Evolutionary conservation across 2,797 vertebrate genomes (phyloP).

Genomic region (Neosilurus hyrtlii): DNA sequence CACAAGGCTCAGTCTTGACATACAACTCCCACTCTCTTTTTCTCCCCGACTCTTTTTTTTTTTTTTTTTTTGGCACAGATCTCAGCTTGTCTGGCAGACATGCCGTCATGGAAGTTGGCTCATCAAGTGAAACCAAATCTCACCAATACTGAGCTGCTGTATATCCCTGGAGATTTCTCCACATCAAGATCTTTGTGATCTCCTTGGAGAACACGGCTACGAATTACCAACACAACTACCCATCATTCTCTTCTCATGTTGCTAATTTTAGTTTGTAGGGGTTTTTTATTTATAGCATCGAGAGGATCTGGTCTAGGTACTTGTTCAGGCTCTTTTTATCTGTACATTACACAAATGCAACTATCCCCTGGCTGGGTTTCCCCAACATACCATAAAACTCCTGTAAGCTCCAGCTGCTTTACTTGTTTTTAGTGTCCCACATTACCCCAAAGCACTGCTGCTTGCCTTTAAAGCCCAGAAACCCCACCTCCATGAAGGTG

Average conservation of each 20-base stretch:
- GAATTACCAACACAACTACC: neutral
- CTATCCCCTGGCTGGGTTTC: neutral
- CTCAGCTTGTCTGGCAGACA: conserved; percentile 24
- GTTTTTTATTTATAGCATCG: neutral
- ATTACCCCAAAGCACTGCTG: neutral
- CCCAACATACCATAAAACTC: neutral
- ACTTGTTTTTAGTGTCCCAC: neutral
- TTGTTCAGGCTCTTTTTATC: neutral
- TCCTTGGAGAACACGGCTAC: neutral
- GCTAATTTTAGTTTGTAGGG: neutral
- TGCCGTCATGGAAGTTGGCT: conserved; percentile 6
- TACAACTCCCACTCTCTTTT: neutral
- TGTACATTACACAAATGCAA: neutral
- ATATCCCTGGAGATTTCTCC: neutral
- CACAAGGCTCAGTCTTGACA: neutral
- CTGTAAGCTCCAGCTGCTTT: neutral
- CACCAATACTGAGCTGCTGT: neutral
- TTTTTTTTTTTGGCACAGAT: neutral
- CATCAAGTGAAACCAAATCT: conserved; percentile 20
- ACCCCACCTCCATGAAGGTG: neutral
- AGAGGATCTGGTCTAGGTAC: neutral
- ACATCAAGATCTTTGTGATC: conserved; percentile 10
- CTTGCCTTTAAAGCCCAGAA: neutral
- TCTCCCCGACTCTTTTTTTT: neutral
- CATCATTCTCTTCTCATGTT: neutral